Conservation (phyloP, 1,140 invertebrate species). For the Palaemon carinicauda region DNA sequence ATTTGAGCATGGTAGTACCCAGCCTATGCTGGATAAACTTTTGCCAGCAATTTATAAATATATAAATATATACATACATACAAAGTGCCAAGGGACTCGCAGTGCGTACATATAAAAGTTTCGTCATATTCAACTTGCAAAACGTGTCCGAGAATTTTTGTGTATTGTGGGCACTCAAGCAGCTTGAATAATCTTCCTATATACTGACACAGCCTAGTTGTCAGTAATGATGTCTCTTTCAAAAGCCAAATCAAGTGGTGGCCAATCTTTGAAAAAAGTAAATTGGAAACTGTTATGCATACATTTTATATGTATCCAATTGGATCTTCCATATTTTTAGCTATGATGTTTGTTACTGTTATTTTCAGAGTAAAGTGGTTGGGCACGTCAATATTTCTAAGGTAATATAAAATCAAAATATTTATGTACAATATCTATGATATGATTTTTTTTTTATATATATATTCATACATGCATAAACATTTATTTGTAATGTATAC, state of each 20-base stretch:
- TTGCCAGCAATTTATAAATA: background rate
- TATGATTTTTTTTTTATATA: background rate
- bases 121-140: background rate
- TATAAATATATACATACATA: conserved; percentile 16
- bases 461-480: conserved; percentile 18
- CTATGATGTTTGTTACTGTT: background rate
- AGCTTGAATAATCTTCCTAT: too few relatives aligned
- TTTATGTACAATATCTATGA: background rate
- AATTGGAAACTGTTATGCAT: background rate
- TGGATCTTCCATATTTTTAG: conserved; percentile 37
- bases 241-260: background rate
- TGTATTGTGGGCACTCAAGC: background rate
- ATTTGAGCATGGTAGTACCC: background rate
- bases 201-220: too few relatives aligned
- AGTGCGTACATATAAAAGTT: background rate
- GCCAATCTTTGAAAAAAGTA: background rate
- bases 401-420: background rate
- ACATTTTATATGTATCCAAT: conserved; percentile 22
- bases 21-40: background rate
- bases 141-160: background rate
- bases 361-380: background rate
- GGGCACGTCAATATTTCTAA: background rate
- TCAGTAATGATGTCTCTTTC: background rate
- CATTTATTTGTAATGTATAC: background rate
- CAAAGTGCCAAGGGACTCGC: conserved; percentile 33